Percentiles rank a stretch among this genome's conserved stretches.
Conservation (phyloP, 2,888 invertebrate genomes). For the Diogma glabrata region DNA sequence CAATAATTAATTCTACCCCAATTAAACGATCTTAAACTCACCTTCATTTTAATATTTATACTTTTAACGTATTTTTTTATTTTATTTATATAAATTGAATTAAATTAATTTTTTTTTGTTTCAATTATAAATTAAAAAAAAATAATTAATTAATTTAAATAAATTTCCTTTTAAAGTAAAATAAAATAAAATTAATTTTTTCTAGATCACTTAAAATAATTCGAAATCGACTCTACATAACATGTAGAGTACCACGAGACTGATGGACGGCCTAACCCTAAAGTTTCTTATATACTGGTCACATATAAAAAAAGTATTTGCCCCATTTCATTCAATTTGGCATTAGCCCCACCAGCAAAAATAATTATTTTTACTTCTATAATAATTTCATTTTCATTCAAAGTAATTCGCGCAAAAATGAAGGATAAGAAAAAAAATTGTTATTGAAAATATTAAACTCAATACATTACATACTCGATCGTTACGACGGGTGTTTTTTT, state of each 20-base stretch:
- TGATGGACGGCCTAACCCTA: slow-evolving; percentile 38
- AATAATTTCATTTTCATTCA: background rate
- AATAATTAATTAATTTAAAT: too few species aligned
- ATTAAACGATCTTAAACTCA: too few species aligned
- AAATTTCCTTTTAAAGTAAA: too few species aligned
- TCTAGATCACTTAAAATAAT: too few species aligned
- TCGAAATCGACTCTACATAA: slow-evolving; percentile 28
- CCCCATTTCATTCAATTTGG: slow-evolving; percentile 6
- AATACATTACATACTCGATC: too few species aligned
- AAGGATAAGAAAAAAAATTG: slow-evolving; percentile 9
- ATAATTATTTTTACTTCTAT: background rate
- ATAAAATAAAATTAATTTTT: too few species aligned
- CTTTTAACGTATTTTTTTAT: too few species aligned
- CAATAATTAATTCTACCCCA: too few species aligned
- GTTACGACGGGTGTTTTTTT: too few species aligned
- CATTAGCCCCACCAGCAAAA: slow-evolving; percentile 1
- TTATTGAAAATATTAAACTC: slow-evolving; percentile 7
- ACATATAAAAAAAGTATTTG: slow-evolving; percentile 23
- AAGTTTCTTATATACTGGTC: slow-evolving; percentile 38
- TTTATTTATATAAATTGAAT: too few species aligned
- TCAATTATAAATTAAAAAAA: too few species aligned
- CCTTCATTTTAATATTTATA: slow-evolving; percentile 9
- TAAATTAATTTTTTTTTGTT: too few species aligned
- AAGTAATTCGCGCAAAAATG: background rate
- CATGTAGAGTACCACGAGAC: slow-evolving; percentile 38